Conservation (phyloP, 2,113 vertebrate species). For the Pseudorectes ferrugineus region DNA sequence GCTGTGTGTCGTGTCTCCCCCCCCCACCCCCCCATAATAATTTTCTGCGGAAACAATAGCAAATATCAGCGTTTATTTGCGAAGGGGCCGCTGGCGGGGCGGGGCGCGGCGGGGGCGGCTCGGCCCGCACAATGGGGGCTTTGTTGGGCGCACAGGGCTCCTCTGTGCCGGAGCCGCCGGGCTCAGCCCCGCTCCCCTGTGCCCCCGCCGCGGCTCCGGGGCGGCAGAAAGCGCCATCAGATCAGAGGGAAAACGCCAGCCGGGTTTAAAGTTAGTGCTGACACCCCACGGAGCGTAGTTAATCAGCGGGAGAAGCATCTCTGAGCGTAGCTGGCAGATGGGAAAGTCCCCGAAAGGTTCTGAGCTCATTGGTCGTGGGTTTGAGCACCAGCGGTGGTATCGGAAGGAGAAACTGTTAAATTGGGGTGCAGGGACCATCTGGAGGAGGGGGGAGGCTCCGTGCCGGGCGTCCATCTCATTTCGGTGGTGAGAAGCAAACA, state of each 20-base stretch:
- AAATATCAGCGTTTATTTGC: neutral
- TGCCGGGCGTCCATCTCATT: neutral
- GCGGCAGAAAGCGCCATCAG: neutral
- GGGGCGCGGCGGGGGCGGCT: neutral
- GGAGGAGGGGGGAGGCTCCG: neutral
- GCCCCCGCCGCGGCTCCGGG: neutral
- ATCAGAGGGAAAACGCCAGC: neutral
- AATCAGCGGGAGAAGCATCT: neutral
- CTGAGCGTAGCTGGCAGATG: neutral
- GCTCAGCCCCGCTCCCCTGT: neutral
- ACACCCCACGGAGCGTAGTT: accelerated
- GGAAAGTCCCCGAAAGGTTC: neutral
- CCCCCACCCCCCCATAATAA: neutral
- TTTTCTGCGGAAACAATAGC: neutral
- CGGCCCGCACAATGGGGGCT: neutral
- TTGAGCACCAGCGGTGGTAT: neutral
- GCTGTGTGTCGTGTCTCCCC: too few species aligned
- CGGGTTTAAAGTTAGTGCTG: neutral
- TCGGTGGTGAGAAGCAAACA: neutral
- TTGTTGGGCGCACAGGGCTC: neutral
- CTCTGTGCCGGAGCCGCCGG: neutral
- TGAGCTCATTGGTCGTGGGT: neutral
- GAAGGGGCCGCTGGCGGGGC: neutral
- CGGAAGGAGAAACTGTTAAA: too few species aligned
- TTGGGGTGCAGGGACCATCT: neutral